Percentiles rank a stretch among this genome's conserved stretches.
Conservation (phyloP, 1,140 invertebrate genomes). For the Tetragnatha versicolor region DNA sequence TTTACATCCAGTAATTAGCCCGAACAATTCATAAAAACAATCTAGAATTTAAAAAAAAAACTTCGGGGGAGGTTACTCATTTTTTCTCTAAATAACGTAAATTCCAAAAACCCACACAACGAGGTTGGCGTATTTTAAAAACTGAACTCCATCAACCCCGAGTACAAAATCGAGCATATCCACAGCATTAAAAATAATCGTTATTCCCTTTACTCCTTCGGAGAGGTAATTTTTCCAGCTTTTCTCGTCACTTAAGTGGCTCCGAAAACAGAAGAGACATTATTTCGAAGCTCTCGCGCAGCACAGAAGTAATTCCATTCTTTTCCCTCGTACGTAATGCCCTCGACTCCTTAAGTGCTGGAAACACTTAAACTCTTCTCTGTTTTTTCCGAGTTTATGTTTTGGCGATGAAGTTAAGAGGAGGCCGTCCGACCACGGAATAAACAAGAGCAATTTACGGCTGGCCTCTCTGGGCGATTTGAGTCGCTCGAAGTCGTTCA, state of each 20-base stretch:
- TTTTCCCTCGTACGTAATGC: slow-evolving; percentile 47
- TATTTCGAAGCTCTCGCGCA: slow-evolving; percentile 2
- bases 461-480: no score
- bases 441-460: slow-evolving; percentile 48
- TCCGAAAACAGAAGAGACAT: slow-evolving; percentile 34
- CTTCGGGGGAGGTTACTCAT: no score
- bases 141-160: not conserved
- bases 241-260: slow-evolving; percentile 41
- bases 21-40: no score
- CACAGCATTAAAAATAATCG: slow-evolving; percentile 54
- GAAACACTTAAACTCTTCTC: slow-evolving; percentile 46
- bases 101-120: not conserved
- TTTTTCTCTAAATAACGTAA: not conserved
- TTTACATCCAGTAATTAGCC: no score
- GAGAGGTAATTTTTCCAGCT: slow-evolving; percentile 45
- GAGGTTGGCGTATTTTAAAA: not conserved
- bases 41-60: no score
- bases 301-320: slow-evolving; percentile 40
- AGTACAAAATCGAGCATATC: no score
- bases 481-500: no score
- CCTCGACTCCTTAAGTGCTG: slow-evolving; percentile 49
- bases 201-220: slow-evolving; percentile 37
- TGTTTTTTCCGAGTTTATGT: slow-evolving; percentile 17
- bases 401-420: slow-evolving; percentile 46
- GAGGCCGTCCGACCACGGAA: slow-evolving; percentile 15